Conservation (phyloP, 2,888 invertebrate species). For the Andrena camellia region DNA sequence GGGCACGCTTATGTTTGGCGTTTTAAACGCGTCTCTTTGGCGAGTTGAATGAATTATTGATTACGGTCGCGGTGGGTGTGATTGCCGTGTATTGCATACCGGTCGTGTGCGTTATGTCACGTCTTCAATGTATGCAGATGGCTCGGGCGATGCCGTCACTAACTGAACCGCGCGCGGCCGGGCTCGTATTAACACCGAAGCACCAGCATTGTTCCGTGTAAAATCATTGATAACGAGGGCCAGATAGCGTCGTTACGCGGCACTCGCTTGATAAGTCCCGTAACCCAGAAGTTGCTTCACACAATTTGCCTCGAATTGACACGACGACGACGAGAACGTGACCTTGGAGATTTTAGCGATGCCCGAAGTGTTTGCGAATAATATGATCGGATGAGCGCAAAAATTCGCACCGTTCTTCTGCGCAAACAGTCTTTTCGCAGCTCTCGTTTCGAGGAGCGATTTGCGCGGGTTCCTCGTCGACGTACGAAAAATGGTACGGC, state of each 20-base stretch:
- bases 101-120: constrained; percentile 66
- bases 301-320: constrained; percentile 31
- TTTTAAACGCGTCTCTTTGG: constrained; percentile 52
- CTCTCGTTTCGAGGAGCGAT: not conserved
- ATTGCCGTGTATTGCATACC: constrained; percentile 60
- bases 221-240: not conserved
- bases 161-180: constrained; percentile 26
- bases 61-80: constrained; percentile 56
- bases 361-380: constrained; percentile 39
- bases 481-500: not conserved
- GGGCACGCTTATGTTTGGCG: constrained; percentile 46
- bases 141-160: constrained; percentile 68
- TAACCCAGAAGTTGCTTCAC: constrained; percentile 26
- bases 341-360: constrained; percentile 1
- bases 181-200: constrained; percentile 18
- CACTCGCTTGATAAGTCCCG: not conserved
- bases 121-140: constrained; percentile 69
- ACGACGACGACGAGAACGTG: not conserved
- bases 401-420: constrained; percentile 36
- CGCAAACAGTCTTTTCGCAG: constrained; percentile 24
- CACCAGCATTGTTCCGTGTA: not conserved
- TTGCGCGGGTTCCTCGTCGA: not conserved
- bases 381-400: constrained; percentile 42
- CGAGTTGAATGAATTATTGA: constrained; percentile 74
- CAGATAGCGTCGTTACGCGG: not conserved